Conservation (phyloP, 2,888 invertebrate species). For the Philereme vetulata region DNA sequence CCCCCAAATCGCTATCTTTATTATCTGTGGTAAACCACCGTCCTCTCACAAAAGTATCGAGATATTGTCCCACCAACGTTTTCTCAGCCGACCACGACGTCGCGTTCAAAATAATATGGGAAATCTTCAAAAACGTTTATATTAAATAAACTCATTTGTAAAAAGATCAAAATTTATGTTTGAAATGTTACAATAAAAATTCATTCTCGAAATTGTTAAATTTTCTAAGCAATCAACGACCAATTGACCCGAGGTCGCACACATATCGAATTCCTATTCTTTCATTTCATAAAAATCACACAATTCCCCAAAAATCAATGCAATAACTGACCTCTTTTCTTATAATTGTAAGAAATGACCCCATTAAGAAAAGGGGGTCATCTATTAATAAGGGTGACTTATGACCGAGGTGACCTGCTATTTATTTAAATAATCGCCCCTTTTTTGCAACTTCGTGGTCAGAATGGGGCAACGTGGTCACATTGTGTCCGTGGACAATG, state of each 20-base stretch:
- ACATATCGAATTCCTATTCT: conserved; percentile 60
- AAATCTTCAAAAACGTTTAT: not conserved
- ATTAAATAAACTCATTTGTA: not conserved
- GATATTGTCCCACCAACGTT: too few species aligned
- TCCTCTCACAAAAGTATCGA: too few species aligned
- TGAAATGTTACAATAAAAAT: not conserved
- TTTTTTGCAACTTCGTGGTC: conserved; percentile 61
- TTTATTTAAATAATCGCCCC: conserved; percentile 28
- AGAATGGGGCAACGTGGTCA: conserved; percentile 63
- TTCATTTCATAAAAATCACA: conserved; percentile 49
- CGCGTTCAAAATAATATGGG: too few species aligned
- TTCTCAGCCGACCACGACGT: too few species aligned
- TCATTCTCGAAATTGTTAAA: not conserved
- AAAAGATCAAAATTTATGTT: not conserved
- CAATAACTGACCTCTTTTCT: conserved; percentile 66
- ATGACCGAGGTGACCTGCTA: conserved; percentile 58
- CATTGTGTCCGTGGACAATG: conserved; percentile 66
- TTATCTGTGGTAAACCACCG: too few species aligned
- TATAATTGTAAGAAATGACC: conserved; percentile 51
- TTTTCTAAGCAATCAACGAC: conserved; percentile 27
- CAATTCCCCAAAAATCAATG: conserved; percentile 55
- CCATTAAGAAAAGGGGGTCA: conserved; percentile 42
- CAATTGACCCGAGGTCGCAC: conserved; percentile 75
- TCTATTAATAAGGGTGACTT: conserved; percentile 48
- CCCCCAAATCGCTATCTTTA: too few species aligned